Base-by-base conservation (phyloP, 2,888 invertebrate genomes). In the Enoplolaimus lenunculus region DNA sequence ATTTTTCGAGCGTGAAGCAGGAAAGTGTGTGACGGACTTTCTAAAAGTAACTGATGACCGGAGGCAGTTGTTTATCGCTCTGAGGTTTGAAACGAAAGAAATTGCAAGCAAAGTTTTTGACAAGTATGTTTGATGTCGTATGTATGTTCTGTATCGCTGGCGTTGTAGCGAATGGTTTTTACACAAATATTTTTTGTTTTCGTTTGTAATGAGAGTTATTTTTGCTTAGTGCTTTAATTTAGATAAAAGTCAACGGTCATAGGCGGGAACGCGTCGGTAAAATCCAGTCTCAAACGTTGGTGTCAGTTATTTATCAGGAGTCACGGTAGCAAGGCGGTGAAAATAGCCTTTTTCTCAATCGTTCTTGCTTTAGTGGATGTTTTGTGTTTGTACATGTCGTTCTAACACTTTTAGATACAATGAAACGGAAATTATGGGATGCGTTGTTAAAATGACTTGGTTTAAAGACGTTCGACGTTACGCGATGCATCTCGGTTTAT, bases 1-100 rank as follows among this genome's bases (percentile, higher is more conserved):
- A 29, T 78, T 75, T 72, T 77, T 78, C 73, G 77, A 76, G 31
- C 75, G 78, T 34, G 73, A 76, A 59, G 73, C 77, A 34, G 79
- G 79, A 2, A 72, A 75, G 1, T 75, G 77, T 68, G 74, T 76
- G 29, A 77, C 77, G 73, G 79, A 79, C 71, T 79, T 79, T 71
- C 74, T 76, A 67, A 79, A 79, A 71, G 34, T 72, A 2, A 73
- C 75, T 2, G 74, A 72, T 28, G 78, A 79, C 71, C 68, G 75
- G n/a, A 57, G 45, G 7, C 73, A 73, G 21, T 73, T 78, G 35
- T 78, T 77, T 68, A 76, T 78, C 34, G 79, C 79, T 0, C 75
- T 79, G 7, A 74, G 79, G 26, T 79, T 79, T 71, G 78, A 77
- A 33, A 73, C 74, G 16, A 73, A 77, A 3, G 76, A 76, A 1